A percentile compares a stretch with the other conserved stretches of the same genome.
Evolutionary conservation across 2,888 invertebrate genomes (phyloP).

Genomic region (Pheosia tremula): DNA sequence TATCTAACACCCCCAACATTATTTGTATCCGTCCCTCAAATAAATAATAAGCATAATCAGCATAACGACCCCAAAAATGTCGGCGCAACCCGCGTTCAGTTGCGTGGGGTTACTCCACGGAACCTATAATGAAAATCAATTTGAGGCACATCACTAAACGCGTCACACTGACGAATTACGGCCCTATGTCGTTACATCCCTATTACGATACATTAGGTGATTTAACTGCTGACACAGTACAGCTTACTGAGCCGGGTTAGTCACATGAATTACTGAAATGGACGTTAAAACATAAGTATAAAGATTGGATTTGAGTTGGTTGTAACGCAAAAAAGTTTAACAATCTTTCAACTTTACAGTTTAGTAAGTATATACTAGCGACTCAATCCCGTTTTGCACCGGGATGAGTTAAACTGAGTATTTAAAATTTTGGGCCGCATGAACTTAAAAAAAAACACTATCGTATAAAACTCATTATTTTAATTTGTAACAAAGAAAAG

Average conservation of each 20-base stretch:
- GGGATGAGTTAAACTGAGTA: too few relatives aligned
- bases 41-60: conserved; percentile 31
- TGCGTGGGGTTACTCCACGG: conserved; percentile 29
- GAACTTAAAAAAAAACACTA: too few relatives aligned
- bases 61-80: conserved; percentile 39
- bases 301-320: too few relatives aligned
- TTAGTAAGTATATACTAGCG: too few relatives aligned
- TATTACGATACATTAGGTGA: conserved; percentile 32
- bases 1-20: conserved; percentile 11
- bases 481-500: too few relatives aligned
- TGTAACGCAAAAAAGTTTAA: too few relatives aligned
- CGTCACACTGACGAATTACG: conserved; percentile 61
- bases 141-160: conserved; percentile 66
- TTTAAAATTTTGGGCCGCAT: too few relatives aligned
- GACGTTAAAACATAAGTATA: too few relatives aligned
- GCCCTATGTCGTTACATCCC: conserved; percentile 50
- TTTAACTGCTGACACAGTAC: conserved; percentile 11
- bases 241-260: conserved; percentile 18
- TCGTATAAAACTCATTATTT: too few relatives aligned
- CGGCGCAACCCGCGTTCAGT: conserved; percentile 39
- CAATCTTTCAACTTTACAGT: too few relatives aligned
- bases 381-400: too few relatives aligned
- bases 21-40: conserved; percentile 8
- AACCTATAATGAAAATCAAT: conserved; percentile 78
- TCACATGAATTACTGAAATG: background rate